phyloP scores from a whole-genome alignment of 2,113 vertebrate species.

The Ptilonorhynchus violaceus region DNA sequence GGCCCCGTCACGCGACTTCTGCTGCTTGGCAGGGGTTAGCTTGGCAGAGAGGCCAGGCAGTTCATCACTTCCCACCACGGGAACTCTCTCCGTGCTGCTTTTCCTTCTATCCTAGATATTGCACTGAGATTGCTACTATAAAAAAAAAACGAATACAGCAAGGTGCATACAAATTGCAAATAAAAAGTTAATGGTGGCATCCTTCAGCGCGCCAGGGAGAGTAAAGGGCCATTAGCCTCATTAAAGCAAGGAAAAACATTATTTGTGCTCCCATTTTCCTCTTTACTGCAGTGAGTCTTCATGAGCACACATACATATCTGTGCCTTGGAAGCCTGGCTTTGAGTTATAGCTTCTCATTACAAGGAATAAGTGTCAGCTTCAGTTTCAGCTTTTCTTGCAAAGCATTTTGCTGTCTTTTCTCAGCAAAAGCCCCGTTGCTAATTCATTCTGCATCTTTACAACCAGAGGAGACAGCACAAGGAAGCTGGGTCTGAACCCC shows the following conservation, averaged over 20 bases:
- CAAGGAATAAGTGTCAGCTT: neutral
- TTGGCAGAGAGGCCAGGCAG: neutral
- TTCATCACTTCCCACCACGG: neutral
- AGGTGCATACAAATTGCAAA: slow-evolving; percentile 28
- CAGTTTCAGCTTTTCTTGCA: neutral
- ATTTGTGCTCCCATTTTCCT: neutral
- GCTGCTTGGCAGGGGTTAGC: neutral
- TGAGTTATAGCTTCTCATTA: neutral
- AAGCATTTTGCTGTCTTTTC: neutral
- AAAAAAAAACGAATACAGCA: neutral
- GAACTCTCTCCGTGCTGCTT: neutral
- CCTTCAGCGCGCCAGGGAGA: neutral
- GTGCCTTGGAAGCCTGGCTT: neutral
- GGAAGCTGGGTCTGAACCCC: neutral
- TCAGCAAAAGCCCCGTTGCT: neutral
- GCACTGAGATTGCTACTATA: neutral
- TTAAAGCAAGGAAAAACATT: neutral
- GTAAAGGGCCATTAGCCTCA: neutral
- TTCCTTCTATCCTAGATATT: neutral
- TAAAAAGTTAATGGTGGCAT: neutral
- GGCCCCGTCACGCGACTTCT: rapidly evolving
- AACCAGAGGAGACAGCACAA: neutral
- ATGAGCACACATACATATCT: neutral
- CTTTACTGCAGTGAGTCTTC: neutral
- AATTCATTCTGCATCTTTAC: neutral